A percentile compares a stretch with the other conserved stretches of the same genome.
Evolutionary conservation across 2,113 vertebrate genomes (phyloP).

Genomic region (Syrmaticus mikado): DNA sequence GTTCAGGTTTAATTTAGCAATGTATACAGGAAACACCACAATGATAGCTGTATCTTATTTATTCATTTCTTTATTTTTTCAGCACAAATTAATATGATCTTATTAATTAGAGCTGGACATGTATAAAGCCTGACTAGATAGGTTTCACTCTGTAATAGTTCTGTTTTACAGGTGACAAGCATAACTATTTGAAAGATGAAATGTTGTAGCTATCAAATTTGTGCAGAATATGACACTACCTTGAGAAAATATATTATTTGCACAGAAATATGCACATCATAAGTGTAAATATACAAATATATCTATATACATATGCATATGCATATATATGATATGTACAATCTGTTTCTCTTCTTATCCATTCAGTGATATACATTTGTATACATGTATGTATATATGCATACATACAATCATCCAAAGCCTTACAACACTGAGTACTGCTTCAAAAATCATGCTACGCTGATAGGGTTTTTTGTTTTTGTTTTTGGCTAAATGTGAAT

Average conservation of each 20-base stretch:
- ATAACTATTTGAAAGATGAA: background rate
- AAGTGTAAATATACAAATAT: background rate
- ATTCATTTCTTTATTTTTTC: no score
- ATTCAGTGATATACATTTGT: no score
- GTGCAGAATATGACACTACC: background rate
- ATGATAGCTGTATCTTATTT: background rate
- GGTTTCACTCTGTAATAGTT: background rate
- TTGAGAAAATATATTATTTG: background rate
- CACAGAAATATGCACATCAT: background rate
- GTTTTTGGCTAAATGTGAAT: no score
- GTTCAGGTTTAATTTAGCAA: background rate
- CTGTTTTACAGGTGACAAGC: background rate
- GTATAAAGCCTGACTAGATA: background rate
- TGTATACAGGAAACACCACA: background rate
- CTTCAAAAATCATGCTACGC: no score
- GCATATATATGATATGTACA: background rate
- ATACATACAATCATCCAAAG: background rate
- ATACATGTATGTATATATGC: background rate
- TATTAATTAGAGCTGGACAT: background rate
- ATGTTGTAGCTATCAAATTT: background rate
- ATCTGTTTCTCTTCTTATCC: background rate
- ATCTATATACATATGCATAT: no score
- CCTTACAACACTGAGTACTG: no score
- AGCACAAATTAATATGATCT: background rate
- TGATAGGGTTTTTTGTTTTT: no score